Base-by-base conservation (phyloP, 2,113 vertebrate species). In the Hypocryptadius cinnamomeus region DNA sequence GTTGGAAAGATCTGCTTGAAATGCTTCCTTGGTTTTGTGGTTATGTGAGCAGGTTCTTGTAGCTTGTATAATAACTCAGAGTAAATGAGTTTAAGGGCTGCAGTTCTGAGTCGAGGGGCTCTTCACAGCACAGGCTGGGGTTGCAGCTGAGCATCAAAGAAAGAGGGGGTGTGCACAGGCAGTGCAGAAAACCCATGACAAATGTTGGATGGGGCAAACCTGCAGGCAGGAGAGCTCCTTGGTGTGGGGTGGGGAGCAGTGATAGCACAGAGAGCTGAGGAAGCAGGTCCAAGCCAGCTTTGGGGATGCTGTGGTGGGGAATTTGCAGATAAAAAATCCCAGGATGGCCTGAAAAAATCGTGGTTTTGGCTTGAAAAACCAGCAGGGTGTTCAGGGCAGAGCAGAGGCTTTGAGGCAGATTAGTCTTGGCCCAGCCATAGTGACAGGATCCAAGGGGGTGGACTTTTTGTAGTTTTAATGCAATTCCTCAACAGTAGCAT, bases 191-290 rank as follows among this genome's bases (percentile, higher is more conserved):
- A 25, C 4, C 6, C 3, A 3, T 8, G 44, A 19, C 16, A 35
- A 2, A 42, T 28, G 33, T 17, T 59, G 40, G 54, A 35, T 6
- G 53, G 64, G 17, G 28, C 42, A 60, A 37, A 64, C 10, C 15
- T 50, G 54, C 51, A 30, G 42, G 33, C 47, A 60, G 91, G 40
- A 74, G 60, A 51, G 2, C 23, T 20, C 3, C 14, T 61, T 2
- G 13, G 7, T 35, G 2, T 0, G 1, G 24, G 8, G 13, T n/a
- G 20, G 47, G n/a, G 28, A 33, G 68, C 21, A 30, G n/a, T 10
- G 77, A 19, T 5, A 24, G 77, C 65, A 16, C 44, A 31, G 71
- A 37, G 20, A 17, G 59, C 45, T 42, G 79, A 24, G 45, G 9
- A 25, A 35, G 35, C 15, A 53, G 59, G 23, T 23, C 54, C 0